A percentile compares a stretch with the other conserved stretches of the same genome.
Evolutionary conservation across 2,888 invertebrate species (phyloP).

Genomic region (Carabus problematicus): DNA sequence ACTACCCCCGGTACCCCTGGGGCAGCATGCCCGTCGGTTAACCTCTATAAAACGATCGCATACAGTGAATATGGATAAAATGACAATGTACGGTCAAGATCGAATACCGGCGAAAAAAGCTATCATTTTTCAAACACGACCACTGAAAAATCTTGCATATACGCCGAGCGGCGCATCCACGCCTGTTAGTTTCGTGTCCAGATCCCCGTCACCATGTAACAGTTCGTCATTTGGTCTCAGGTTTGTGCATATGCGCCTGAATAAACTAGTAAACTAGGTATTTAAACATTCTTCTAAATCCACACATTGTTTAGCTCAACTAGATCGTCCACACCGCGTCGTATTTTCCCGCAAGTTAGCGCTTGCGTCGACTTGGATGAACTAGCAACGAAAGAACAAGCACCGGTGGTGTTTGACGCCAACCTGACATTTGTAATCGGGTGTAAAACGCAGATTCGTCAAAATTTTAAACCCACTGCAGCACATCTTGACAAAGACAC

Average conservation of each 20-base stretch:
- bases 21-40: slow-evolving; percentile 41
- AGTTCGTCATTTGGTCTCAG: slow-evolving; percentile 2
- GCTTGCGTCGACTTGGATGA: slow-evolving; percentile 65
- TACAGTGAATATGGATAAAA: slow-evolving; percentile 49
- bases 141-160: slow-evolving; percentile 55
- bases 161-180: slow-evolving; percentile 18
- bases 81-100: slow-evolving; percentile 50
- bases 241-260: neutral
- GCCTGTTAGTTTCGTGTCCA: slow-evolving; percentile 18
- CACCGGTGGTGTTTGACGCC: slow-evolving; percentile 82
- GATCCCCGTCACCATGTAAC: slow-evolving; percentile 24
- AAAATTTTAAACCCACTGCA: slow-evolving; percentile 74
- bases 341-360: slow-evolving; percentile 72
- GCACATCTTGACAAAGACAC: slow-evolving; percentile 80
- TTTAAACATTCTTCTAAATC: no score
- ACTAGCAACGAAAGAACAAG: slow-evolving; percentile 71
- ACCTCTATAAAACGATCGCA: slow-evolving; percentile 47
- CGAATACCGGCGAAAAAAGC: slow-evolving; percentile 57
- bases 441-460: slow-evolving; percentile 73
- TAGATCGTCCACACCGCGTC: slow-evolving; percentile 63
- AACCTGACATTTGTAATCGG: slow-evolving; percentile 82
- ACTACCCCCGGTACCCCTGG: slow-evolving; percentile 44
- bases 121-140: slow-evolving; percentile 55
- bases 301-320: slow-evolving; percentile 39
- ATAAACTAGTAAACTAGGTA: no score